phyloP scores from a whole-genome alignment of 2,113 vertebrate species.

The Zosterops japonicus region DNA sequence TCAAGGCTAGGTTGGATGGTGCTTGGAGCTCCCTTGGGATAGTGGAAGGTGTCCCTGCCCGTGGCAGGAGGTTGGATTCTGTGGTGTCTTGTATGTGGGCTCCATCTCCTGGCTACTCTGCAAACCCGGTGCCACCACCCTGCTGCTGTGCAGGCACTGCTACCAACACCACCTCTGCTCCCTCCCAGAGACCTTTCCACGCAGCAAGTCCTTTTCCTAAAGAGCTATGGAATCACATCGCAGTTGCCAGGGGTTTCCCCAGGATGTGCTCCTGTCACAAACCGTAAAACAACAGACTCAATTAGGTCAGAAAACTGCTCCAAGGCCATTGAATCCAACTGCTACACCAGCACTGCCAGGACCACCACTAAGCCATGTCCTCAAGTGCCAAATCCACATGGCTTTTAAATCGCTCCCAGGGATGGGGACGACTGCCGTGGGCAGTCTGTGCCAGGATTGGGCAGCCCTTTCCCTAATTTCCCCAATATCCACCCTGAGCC shows the following conservation, averaged over 20 bases:
- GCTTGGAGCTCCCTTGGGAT: background rate
- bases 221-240: background rate
- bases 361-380: background rate
- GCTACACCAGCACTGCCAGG: background rate
- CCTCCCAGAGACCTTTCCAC: background rate
- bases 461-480: background rate
- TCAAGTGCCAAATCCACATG: background rate
- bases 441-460: background rate
- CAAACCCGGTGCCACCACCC: background rate
- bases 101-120: constrained; percentile 52
- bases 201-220: background rate
- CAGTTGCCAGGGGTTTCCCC: background rate
- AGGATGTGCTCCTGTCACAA: background rate
- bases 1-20: background rate
- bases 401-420: background rate
- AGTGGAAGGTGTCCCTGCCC: background rate
- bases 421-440: background rate
- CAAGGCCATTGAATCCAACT: background rate
- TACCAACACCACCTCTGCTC: background rate
- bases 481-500: rapidly evolving
- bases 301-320: background rate
- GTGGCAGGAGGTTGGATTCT: background rate
- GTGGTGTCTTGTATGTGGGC: constrained; percentile 3
- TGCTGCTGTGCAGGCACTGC: background rate
- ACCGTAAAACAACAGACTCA: background rate